A percentile compares a stretch with the other conserved stretches of the same genome.
These are phyloP conservation scores for Trichoplusia ni DNA, from an alignment of 1,140 invertebrate genomes.

Conservation along the genomic window DNA sequence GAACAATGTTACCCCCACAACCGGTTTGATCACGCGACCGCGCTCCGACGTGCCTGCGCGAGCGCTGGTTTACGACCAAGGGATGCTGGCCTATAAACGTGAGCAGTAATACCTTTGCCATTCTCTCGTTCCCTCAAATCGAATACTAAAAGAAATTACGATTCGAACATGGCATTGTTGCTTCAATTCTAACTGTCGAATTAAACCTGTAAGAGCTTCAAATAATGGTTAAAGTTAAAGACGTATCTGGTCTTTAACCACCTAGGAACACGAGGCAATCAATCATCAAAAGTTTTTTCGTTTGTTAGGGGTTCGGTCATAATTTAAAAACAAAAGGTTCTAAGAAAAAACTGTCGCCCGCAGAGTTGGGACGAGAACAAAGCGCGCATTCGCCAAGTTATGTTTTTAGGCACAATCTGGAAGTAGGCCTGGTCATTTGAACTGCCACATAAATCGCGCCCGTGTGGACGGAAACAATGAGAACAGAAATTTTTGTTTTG, in stretches of 20 bases:
- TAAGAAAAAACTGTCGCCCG: constrained; percentile 56
- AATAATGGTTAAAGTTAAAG: too few species aligned
- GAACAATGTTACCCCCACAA: constrained; percentile 64
- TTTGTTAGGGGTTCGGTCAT: constrained; percentile 55
- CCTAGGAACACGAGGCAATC: too few species aligned
- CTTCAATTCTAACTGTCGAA: constrained; percentile 1
- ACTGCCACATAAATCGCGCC: constrained; percentile 69
- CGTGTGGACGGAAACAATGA: constrained; percentile 64
- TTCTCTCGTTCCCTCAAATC: constrained; percentile 33
- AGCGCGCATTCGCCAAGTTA: constrained; percentile 58
- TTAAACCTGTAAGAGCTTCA: too few species aligned
- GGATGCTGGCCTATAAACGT: constrained; percentile 58
- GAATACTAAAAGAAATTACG: constrained; percentile 24
- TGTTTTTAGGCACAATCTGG: constrained; percentile 55
- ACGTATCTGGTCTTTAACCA: too few species aligned
- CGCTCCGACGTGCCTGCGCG: constrained; percentile 42
- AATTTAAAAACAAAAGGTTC: constrained; percentile 73
- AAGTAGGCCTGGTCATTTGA: constrained; percentile 55
- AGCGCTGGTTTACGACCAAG: constrained; percentile 51
- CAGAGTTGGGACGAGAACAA: constrained; percentile 63
- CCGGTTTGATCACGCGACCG: constrained; percentile 59
- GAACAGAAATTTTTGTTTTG: constrained; percentile 56
- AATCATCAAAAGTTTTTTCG: constrained; percentile 49
- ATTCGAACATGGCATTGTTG: constrained; percentile 17
- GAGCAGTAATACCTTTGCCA: constrained; percentile 50